Evolutionary conservation across 2,888 invertebrate genomes (phyloP).

Genomic region (Agapostemon virescens): DNA sequence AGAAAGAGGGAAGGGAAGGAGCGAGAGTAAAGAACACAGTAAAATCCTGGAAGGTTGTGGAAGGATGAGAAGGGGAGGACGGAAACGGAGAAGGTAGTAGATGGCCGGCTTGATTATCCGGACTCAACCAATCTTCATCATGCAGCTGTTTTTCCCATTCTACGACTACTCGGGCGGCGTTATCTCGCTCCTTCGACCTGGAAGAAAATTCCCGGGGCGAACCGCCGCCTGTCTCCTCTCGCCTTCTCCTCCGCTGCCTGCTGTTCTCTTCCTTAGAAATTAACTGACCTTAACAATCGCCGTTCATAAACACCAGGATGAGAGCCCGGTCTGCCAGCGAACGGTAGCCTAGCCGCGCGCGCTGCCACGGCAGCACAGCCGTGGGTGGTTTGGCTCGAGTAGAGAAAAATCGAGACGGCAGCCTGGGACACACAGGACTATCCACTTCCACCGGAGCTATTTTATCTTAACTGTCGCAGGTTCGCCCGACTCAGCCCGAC

Average conservation of each 20-base stretch:
- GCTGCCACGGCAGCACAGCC: background rate
- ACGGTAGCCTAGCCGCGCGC: background rate
- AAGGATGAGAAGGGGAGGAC: background rate
- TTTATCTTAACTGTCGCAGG: slow-evolving; percentile 71
- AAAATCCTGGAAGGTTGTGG: background rate
- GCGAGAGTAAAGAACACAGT: slow-evolving; percentile 11
- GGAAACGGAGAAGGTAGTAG: slow-evolving; percentile 26
- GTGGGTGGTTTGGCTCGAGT: background rate
- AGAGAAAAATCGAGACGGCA: slow-evolving; percentile 58
- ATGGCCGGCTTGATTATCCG: slow-evolving; percentile 61
- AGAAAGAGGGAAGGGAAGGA: background rate
- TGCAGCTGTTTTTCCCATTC: slow-evolving; percentile 67
- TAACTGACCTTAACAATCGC: slow-evolving; percentile 60
- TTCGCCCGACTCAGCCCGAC: slow-evolving; percentile 65
- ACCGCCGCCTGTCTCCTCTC: slow-evolving; percentile 30
- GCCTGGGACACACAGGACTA: slow-evolving; percentile 63
- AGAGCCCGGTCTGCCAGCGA: background rate
- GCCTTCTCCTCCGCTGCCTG: background rate
- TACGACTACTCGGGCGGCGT: slow-evolving; percentile 42
- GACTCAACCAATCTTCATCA: slow-evolving; percentile 67
- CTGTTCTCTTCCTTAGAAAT: slow-evolving; percentile 42
- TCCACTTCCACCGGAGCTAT: slow-evolving; percentile 67
- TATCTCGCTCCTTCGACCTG: slow-evolving; percentile 53
- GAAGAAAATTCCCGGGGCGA: slow-evolving; percentile 48
- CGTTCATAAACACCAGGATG: slow-evolving; percentile 59